Evolutionary conservation across 2,888 invertebrate genomes (phyloP).

Genomic region (Amiota mariae): DNA sequence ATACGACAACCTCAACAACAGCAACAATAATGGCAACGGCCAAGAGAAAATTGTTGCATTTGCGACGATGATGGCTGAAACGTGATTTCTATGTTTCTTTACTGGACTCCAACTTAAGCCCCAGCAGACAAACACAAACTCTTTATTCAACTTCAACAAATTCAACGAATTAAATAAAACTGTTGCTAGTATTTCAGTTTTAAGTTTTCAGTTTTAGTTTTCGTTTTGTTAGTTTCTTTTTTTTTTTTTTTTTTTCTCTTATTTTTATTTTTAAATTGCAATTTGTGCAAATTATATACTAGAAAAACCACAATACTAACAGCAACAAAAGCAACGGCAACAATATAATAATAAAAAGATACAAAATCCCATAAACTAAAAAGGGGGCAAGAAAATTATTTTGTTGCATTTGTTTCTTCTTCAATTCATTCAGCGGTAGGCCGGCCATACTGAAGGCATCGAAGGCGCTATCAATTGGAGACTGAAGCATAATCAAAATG

Average conservation of each 20-base stretch:
- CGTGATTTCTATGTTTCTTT: conserved; percentile 66
- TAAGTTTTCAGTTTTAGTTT: neutral
- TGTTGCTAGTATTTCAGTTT: conserved; percentile 4
- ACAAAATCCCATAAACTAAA: neutral
- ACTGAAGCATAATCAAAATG: no score
- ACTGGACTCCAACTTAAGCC: conserved; percentile 31
- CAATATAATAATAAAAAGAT: neutral
- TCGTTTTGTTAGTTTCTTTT: conserved; percentile 23
- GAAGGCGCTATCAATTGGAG: no score
- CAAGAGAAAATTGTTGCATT: conserved; percentile 62
- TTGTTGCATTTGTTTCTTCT: no score
- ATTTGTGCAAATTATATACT: conserved; percentile 64
- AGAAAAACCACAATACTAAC: conserved; percentile 46
- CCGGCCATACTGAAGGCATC: no score
- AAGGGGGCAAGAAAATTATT: no score
- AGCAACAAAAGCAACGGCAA: neutral
- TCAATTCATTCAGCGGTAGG: no score
- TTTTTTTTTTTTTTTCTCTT: conserved; percentile 38
- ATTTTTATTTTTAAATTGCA: conserved; percentile 65
- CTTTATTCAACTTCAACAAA: neutral
- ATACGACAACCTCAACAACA: neutral
- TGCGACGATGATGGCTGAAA: conserved; percentile 67
- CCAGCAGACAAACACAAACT: no score
- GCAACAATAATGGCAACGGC: neutral
- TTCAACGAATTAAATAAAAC: conserved; percentile 14